A percentile compares a stretch with the other conserved stretches of the same genome.
These are phyloP conservation scores for Falco naumanni DNA, from an alignment of 2,797 vertebrate genomes.

Conservation along the genomic window DNA sequence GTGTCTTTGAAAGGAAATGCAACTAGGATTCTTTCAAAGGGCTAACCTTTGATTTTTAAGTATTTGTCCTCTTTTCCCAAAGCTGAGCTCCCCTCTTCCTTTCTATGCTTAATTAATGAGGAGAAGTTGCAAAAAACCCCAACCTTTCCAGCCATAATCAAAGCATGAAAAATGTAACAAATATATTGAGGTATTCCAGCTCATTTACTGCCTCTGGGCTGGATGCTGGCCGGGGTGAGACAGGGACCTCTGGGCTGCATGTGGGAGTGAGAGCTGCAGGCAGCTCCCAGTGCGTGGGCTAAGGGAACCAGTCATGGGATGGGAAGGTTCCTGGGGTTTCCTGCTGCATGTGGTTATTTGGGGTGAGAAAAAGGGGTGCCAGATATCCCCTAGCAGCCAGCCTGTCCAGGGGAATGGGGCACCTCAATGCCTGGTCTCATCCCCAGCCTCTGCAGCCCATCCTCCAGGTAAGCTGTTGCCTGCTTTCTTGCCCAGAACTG, in stretches of 20 bases:
- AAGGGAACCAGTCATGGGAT: background rate
- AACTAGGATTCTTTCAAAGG: background rate
- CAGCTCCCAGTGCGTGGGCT: background rate
- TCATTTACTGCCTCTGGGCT: background rate
- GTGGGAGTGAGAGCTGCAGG: background rate
- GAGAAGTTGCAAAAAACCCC: background rate
- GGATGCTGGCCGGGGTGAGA: background rate
- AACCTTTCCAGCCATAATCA: background rate
- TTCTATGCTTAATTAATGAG: background rate
- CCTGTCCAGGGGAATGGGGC: background rate
- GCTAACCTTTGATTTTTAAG: background rate
- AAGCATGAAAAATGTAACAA: background rate
- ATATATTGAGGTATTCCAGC: background rate
- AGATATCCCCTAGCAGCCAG: background rate
- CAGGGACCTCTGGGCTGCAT: fast-evolving
- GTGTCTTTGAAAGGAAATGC: background rate
- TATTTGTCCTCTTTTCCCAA: background rate
- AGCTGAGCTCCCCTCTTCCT: background rate
- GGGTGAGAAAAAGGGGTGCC: background rate
- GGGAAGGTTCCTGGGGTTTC: background rate
- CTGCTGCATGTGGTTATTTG: background rate
- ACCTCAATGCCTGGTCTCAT: background rate
- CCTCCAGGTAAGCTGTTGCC: background rate
- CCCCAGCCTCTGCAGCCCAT: background rate
- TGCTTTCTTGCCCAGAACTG: background rate